A percentile compares a stretch with the other conserved stretches of the same genome.
Evolutionary conservation across 2,113 vertebrate species (phyloP).

Genomic region (Acinonyx jubatus): DNA sequence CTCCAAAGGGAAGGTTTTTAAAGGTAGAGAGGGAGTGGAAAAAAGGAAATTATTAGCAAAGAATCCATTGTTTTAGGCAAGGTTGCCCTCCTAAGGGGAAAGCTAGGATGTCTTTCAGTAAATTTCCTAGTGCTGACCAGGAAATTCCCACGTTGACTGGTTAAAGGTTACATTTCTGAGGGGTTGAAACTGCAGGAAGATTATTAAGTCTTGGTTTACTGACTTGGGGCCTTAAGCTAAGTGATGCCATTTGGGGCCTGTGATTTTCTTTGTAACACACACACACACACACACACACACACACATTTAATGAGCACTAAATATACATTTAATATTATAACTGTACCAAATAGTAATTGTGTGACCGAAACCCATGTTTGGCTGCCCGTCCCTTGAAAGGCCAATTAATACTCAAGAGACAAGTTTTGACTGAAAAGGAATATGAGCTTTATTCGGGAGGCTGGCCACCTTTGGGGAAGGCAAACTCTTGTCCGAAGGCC

Average conservation of each 20-base stretch:
- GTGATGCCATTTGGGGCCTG: not conserved
- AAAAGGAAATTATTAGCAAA: not conserved
- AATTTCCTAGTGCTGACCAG: not conserved
- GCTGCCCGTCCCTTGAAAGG: too few relatives aligned
- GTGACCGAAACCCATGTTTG: not conserved
- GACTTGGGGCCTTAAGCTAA: not conserved
- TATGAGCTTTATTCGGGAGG: too few relatives aligned
- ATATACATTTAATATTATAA: not conserved
- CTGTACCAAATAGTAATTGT: not conserved
- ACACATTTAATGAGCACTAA: not conserved
- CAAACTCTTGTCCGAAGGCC: too few relatives aligned
- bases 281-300: not conserved
- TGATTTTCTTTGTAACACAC: not conserved
- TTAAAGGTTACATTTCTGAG: not conserved
- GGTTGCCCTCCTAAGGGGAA: not conserved
- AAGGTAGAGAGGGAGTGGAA: not conserved
- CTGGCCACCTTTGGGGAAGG: too few relatives aligned
- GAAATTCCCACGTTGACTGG: not conserved
- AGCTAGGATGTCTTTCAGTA: not conserved
- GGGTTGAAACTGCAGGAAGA: not conserved
- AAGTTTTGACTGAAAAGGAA: too few relatives aligned
- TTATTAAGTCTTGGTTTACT: not conserved
- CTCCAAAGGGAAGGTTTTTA: not conserved
- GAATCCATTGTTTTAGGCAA: not conserved
- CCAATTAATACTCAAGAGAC: too few relatives aligned